These are phyloP conservation scores for Phaethornis superciliosus DNA, from an alignment of 2,113 vertebrate species.

Conservation along the genomic window DNA sequence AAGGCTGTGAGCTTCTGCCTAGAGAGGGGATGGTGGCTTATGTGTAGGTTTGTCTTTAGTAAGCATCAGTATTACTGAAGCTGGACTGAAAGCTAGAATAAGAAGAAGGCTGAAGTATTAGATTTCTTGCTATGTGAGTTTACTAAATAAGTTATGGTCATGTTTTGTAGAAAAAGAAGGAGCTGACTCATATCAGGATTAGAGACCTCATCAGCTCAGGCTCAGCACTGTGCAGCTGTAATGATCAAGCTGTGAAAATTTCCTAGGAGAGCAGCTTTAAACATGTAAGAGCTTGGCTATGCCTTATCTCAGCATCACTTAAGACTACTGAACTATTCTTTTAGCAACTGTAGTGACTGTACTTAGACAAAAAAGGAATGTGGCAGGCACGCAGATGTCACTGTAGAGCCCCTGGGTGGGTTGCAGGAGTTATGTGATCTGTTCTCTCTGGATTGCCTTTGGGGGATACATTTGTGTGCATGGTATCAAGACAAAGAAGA, in stretches of 20 bases:
- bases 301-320: background rate
- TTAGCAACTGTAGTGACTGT: background rate
- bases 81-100: background rate
- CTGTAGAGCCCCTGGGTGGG: background rate
- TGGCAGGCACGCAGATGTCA: background rate
- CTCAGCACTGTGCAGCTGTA: background rate
- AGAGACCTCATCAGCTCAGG: background rate
- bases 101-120: background rate
- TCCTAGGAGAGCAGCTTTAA: background rate
- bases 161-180: background rate
- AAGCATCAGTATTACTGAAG: background rate
- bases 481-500: background rate
- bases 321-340: background rate
- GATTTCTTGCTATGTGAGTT: background rate
- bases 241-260: background rate
- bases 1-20: background rate
- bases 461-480: background rate
- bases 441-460: background rate
- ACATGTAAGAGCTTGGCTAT: background rate
- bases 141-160: background rate
- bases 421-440: background rate
- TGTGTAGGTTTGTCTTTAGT: background rate
- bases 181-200: background rate
- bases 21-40: background rate
- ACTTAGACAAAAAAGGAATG: background rate